phyloP scores from a whole-genome alignment of 2,113 vertebrate species.

The Suncus etruscus region DNA sequence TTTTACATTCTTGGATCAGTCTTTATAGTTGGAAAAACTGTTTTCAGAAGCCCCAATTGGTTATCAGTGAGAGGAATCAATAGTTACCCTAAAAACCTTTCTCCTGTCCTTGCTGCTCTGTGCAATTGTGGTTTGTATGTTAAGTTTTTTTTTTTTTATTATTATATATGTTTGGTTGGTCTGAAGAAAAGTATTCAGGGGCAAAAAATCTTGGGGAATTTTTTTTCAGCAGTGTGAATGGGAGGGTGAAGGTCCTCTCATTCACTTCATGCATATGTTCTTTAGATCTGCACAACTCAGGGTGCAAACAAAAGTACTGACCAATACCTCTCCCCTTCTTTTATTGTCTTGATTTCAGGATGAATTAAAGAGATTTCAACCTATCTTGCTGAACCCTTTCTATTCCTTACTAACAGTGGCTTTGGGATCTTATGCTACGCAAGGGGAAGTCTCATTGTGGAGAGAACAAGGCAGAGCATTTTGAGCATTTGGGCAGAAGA shows the following conservation, averaged over 20 bases:
- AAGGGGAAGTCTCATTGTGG: too few species aligned
- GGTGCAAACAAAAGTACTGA: background rate
- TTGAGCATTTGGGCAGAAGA: background rate
- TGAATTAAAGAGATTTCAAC: background rate
- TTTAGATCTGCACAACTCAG: background rate
- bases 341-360: background rate
- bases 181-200: constrained; percentile 57
- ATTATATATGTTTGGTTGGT: constrained; percentile 45
- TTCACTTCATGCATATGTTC: background rate
- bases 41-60: background rate
- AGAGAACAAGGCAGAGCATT: background rate
- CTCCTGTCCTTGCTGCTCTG: background rate
- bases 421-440: background rate
- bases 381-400: background rate
- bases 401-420: too few species aligned
- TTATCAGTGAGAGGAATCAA: background rate
- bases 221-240: background rate
- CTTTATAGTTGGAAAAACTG: background rate
- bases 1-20: too few species aligned
- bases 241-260: background rate
- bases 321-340: background rate
- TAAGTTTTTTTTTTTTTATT: constrained; percentile 55
- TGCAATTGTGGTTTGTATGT: constrained; percentile 53
- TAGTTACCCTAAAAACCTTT: background rate
- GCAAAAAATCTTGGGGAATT: background rate